A percentile compares a stretch with the other conserved stretches of the same genome.
Conservation (phyloP, 2,888 invertebrate species). For the Stramonita haemastoma region DNA sequence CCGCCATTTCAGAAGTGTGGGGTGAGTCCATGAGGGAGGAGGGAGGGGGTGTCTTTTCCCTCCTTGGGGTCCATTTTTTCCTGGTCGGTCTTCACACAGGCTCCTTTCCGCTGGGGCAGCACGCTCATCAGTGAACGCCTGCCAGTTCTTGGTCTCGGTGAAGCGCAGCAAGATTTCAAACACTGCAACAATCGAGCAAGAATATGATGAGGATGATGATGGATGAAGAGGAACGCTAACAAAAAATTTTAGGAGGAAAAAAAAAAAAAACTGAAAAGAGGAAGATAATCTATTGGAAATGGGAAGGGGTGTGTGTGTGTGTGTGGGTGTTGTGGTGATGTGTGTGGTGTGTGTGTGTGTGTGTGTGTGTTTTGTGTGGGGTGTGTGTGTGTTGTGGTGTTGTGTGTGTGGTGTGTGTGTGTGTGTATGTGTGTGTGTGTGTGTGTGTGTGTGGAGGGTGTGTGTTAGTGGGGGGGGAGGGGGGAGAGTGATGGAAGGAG, state of each 20-base stretch:
- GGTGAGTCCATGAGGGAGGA: too few relatives aligned
- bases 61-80: not conserved
- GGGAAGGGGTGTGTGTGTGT: too few relatives aligned
- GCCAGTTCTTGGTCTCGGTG: constrained; percentile 77
- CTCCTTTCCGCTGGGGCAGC: constrained; percentile 75
- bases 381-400: not conserved
- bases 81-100: constrained; percentile 10
- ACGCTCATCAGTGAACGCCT: constrained; percentile 75
- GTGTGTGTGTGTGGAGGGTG: not conserved
- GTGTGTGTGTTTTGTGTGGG: not conserved
- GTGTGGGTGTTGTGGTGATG: too few relatives aligned
- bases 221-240: not conserved
- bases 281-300: too few relatives aligned
- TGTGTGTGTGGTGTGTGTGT: not conserved
- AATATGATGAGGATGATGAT: not conserved
- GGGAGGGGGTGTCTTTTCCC: not conserved
- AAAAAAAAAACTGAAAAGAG: not conserved
- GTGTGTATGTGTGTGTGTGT: not conserved
- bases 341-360: not conserved
- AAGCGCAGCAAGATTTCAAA: constrained; percentile 79
- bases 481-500: too few relatives aligned
- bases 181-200: constrained; percentile 67
- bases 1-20: too few relatives aligned
- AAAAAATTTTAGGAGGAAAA: not conserved
- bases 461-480: too few relatives aligned